A percentile compares a stretch with the other conserved stretches of the same genome.
phyloP scores from a whole-genome alignment of 2,113 vertebrate genomes.

The Candoia aspera region DNA sequence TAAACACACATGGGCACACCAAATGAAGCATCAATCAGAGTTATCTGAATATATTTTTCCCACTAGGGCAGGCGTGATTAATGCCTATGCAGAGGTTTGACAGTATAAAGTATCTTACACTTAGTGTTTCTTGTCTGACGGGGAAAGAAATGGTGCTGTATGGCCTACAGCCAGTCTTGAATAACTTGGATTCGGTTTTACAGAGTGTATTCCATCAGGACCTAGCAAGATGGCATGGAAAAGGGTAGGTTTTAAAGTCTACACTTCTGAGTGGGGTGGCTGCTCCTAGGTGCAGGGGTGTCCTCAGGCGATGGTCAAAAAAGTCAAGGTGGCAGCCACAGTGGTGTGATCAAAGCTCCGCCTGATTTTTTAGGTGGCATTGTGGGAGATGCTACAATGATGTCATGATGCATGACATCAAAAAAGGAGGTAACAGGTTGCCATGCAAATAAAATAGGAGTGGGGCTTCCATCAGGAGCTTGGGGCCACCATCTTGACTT shows the following conservation, averaged over 20 bases:
- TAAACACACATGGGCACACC: background rate
- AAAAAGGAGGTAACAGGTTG: background rate
- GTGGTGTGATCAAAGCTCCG: background rate
- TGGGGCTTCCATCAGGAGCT: background rate
- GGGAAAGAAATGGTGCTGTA: background rate
- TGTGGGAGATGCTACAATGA: background rate
- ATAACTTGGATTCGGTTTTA: background rate
- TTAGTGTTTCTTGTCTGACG: background rate
- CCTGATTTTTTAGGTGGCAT: background rate
- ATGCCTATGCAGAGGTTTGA: constrained; percentile 2
- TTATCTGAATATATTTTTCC: constrained; percentile 3
- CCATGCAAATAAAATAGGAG: background rate
- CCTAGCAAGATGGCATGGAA: background rate
- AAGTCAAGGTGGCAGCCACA: background rate
- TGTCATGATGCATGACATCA: background rate
- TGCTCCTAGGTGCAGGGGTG: background rate
- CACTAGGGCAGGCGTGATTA: background rate
- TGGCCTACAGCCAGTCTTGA: background rate
- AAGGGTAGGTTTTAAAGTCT: background rate
- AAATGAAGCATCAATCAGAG: background rate
- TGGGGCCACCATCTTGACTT: background rate
- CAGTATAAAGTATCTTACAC: background rate
- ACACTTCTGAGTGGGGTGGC: background rate
- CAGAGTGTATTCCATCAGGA: background rate
- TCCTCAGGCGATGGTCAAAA: background rate